Conservation (phyloP, 2,888 invertebrate genomes). For the Acleris laterana region DNA sequence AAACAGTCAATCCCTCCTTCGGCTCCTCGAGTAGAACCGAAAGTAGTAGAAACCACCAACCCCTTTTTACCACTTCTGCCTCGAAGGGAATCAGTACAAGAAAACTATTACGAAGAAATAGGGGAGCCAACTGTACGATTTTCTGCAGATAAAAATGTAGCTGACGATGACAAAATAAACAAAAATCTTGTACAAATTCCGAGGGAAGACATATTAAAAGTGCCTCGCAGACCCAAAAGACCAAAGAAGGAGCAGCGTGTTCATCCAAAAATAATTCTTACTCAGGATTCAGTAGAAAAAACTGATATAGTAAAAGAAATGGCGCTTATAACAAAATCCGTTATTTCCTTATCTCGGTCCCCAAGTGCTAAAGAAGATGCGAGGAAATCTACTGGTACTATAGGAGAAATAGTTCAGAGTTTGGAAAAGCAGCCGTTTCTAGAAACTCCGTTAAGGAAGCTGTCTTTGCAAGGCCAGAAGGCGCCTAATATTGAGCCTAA, state of each 20-base stretch:
- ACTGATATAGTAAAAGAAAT: slow-evolving; percentile 54
- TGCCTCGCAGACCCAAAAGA: slow-evolving; percentile 71
- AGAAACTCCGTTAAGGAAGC: slow-evolving; percentile 53
- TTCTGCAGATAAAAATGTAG: slow-evolving; percentile 61
- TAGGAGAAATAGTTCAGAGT: slow-evolving; percentile 59
- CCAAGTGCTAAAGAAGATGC: slow-evolving; percentile 66
- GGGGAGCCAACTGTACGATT: slow-evolving; percentile 54
- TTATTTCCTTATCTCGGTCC: slow-evolving; percentile 69
- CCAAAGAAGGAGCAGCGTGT: slow-evolving; percentile 57
- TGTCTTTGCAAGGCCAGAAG: slow-evolving; percentile 66
- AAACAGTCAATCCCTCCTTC: slow-evolving; percentile 49
- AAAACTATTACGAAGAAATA: slow-evolving; percentile 78
- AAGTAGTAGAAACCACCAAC: slow-evolving; percentile 48
- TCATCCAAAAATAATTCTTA: slow-evolving; percentile 39
- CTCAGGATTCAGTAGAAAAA: slow-evolving; percentile 19
- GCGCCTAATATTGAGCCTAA: slow-evolving; percentile 52
- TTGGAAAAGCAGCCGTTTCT: slow-evolving; percentile 54
- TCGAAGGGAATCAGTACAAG: slow-evolving; percentile 59
- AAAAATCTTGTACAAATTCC: slow-evolving; percentile 58
- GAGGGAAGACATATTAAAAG: slow-evolving; percentile 72
- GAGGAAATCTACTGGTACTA: slow-evolving; percentile 47
- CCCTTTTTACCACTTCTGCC: slow-evolving; percentile 46
- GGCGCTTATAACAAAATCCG: slow-evolving; percentile 63
- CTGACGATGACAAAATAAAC: slow-evolving; percentile 74
- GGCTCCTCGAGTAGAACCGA: slow-evolving; percentile 39